A percentile compares a stretch with the other conserved stretches of the same genome.
These are phyloP conservation scores for Pollimyrus isidori DNA, from an alignment of 2,113 vertebrate species.

Conservation along the genomic window DNA sequence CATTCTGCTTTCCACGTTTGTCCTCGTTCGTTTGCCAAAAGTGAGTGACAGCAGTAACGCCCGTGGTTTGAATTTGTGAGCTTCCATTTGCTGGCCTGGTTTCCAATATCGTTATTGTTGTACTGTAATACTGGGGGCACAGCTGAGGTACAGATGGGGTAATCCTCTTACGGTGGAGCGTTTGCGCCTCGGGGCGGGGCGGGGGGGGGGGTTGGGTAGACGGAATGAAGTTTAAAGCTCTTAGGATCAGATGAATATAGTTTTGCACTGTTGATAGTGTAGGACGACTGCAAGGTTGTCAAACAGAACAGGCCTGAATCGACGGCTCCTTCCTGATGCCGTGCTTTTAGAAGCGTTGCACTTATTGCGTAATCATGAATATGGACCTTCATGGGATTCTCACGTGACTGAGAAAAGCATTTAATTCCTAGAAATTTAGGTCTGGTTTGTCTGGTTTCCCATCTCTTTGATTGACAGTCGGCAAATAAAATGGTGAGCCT, in stretches of 20 bases:
- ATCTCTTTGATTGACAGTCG: background rate
- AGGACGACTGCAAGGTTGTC: background rate
- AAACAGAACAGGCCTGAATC: background rate
- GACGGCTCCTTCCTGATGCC: background rate
- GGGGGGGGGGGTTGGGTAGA: background rate
- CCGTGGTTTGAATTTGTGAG: background rate
- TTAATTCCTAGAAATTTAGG: background rate
- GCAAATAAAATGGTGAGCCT: background rate
- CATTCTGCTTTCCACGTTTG: background rate
- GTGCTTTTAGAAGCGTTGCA: background rate
- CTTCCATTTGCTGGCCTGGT: background rate
- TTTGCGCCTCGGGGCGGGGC: slow-evolving; percentile 39
- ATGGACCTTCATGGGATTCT: background rate
- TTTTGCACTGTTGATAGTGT: background rate
- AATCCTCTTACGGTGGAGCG: slow-evolving; percentile 56
- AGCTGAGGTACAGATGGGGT: slow-evolving; percentile 38
- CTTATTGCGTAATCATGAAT: background rate
- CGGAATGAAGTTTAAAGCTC: background rate
- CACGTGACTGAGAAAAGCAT: background rate
- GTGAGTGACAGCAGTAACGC: background rate
- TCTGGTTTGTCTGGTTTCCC: background rate
- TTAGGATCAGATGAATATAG: background rate
- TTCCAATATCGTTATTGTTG: slow-evolving; percentile 19
- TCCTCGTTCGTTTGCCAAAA: background rate
- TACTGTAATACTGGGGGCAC: slow-evolving; percentile 18